These are phyloP conservation scores for Petrosia ficiformis DNA, from an alignment of 37 sponge, comb jelly and placozoan species.

Conservation along the genomic window DNA sequence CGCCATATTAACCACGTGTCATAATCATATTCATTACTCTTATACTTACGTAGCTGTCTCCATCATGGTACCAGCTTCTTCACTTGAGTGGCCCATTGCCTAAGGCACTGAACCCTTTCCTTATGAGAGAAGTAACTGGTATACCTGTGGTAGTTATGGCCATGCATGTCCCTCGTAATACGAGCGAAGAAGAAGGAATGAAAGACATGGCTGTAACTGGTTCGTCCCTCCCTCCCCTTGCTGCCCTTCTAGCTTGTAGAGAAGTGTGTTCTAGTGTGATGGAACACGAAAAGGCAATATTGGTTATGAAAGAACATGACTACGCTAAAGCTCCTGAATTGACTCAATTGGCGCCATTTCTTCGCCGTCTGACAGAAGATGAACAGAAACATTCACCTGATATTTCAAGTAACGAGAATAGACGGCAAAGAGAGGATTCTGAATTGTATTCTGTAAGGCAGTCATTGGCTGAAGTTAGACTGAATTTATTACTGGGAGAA, in stretches of 20 bases:
- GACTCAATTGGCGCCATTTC: conserved; percentile 23
- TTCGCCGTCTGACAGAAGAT: neutral
- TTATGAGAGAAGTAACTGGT: neutral
- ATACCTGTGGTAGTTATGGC: neutral
- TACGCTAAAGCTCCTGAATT: conserved; percentile 34
- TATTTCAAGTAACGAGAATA: neutral
- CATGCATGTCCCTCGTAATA: neutral
- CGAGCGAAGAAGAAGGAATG: neutral
- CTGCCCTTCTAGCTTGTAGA: conserved; percentile 10
- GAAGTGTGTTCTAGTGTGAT: conserved; percentile 26
- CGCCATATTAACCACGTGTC: too few species aligned
- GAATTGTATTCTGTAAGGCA: neutral
- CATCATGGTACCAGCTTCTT: too few species aligned
- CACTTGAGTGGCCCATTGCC: too few species aligned
- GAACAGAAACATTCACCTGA: neutral
- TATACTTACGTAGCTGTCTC: too few species aligned
- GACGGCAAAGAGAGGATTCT: neutral
- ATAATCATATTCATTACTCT: too few species aligned
- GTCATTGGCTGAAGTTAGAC: conserved; percentile 8
- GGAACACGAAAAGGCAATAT: conserved; percentile 43
- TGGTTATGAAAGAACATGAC: conserved; percentile 57
- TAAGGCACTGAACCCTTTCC: too few species aligned
- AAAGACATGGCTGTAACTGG: neutral
- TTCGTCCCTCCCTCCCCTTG: neutral
- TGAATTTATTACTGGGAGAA: neutral